Conservation (phyloP, 2,888 invertebrate genomes). For the Dryococelus australis region DNA sequence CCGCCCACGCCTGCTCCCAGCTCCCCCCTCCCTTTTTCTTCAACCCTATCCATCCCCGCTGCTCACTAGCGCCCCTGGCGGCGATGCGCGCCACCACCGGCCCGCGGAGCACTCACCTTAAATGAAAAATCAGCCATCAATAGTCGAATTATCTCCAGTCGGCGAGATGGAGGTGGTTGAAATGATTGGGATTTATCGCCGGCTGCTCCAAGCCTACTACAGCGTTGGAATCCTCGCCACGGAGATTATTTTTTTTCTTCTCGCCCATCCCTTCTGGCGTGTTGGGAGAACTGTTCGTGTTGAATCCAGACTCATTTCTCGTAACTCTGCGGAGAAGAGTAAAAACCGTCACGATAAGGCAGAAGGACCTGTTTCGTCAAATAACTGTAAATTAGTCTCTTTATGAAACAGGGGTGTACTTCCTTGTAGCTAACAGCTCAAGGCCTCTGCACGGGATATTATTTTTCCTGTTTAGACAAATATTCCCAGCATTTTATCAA, state of each 20-base stretch:
- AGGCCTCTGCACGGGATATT: not conserved
- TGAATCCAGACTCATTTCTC: not conserved
- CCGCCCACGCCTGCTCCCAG: slow-evolving; percentile 34
- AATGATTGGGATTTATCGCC: slow-evolving; percentile 16
- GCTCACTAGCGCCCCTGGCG: slow-evolving; percentile 31
- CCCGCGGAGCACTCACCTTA: slow-evolving; percentile 16
- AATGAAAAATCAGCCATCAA: slow-evolving; percentile 11
- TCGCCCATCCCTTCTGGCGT: slow-evolving; percentile 7
- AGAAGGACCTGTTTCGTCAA: slow-evolving; percentile 1
- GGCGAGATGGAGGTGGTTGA: slow-evolving; percentile 11
- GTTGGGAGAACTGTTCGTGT: not conserved
- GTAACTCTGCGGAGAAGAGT: not conserved
- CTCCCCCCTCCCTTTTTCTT: not conserved
- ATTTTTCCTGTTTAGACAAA: too few relatives aligned
- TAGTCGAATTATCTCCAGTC: not conserved
- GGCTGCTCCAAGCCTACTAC: slow-evolving; percentile 3
- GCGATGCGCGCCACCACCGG: slow-evolving; percentile 4
- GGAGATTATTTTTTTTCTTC: slow-evolving; percentile 6
- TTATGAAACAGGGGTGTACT: not conserved
- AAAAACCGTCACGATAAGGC: not conserved
- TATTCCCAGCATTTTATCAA: too few relatives aligned
- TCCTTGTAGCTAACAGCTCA: not conserved
- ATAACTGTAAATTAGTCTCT: not conserved
- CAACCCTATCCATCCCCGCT: not conserved
- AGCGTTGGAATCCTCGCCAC: slow-evolving; percentile 1